Evolutionary conservation across 1,140 invertebrate genomes (phyloP), one percentile per base, ranked within the genome.

Genomic region (Aphelenchoides fujianensis): DNA sequence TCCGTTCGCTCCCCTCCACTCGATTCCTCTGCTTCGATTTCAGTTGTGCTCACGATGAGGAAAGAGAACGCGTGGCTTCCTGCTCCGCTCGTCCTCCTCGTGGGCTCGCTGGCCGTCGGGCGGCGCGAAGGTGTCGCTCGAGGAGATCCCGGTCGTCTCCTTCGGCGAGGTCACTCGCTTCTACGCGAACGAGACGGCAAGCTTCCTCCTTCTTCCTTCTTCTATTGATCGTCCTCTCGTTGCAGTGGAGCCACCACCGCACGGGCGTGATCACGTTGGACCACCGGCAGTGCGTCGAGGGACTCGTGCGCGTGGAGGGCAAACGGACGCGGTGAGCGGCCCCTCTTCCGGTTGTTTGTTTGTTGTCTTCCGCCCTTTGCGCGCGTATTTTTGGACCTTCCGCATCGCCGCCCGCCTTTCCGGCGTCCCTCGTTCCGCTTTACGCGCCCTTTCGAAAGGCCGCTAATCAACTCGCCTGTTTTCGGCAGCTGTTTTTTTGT

Each of bases 131-230:
- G 5, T 7, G 34, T 5, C 55, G 5, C 31, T 66, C 12, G 27
- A 31, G 16, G 34, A 66, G 12, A 66, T 66, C 1, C 31, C 31
- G 32, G 31, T 66, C 7, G 12, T 66, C 34, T 12, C 3, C 19
- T 66, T 66, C 3, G 63, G 63, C n/a, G 27, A 31, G n/a, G 12
- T 16, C 0, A 16, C 53, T 55, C 1, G 27, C 12, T 66, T 66
- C 53, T 37, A 66, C 16, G 63, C 63, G 36, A 66, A 66, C 7
- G 63, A 66, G 3, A 66, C 32, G 34, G 57, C 41, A 48, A 48
- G 41, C 23, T 48, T 48, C 41, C 41, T 48, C 12, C 41, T 48
- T 48, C 12, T 48, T 48, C 23, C 12, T 48, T 48, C 12, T 48
- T 23, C 23, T 12, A 48, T 48, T 12, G 41, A 12, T 48, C 23